phyloP scores from a whole-genome alignment of 2,113 vertebrate species.

The Origma solitaria region DNA sequence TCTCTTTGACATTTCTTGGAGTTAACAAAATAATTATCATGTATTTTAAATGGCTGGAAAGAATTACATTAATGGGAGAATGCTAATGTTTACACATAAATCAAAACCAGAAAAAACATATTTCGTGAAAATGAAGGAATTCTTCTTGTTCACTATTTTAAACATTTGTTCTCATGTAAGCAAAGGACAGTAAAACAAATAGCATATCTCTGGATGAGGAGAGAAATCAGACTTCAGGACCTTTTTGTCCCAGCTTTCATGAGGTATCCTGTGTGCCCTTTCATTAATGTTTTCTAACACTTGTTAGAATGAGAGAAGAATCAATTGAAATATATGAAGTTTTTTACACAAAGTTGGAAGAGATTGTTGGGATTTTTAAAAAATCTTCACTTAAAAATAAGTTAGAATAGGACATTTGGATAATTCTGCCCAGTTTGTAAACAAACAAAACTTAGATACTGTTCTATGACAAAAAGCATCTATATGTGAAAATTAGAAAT shows the following conservation, averaged over 20 bases:
- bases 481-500: neutral
- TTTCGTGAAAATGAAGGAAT: neutral
- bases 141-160: neutral
- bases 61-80: neutral
- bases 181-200: neutral
- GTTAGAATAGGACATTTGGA: neutral
- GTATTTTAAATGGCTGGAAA: neutral
- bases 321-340: neutral
- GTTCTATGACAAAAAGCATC: neutral
- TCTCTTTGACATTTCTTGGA: neutral
- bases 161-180: neutral
- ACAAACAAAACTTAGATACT: neutral
- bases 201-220: neutral
- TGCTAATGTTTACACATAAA: neutral
- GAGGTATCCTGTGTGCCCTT: neutral
- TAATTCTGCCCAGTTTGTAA: neutral
- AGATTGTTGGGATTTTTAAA: rapidly evolving
- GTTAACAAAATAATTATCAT: neutral
- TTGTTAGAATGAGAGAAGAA: neutral
- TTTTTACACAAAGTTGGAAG: neutral
- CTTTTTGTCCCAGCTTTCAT: neutral
- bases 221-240: neutral
- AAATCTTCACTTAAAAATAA: neutral
- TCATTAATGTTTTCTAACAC: neutral
- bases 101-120: neutral